These are phyloP conservation scores for Drosophila prosaltans DNA, from an alignment of 1,140 invertebrate species.

Conservation along the genomic window DNA sequence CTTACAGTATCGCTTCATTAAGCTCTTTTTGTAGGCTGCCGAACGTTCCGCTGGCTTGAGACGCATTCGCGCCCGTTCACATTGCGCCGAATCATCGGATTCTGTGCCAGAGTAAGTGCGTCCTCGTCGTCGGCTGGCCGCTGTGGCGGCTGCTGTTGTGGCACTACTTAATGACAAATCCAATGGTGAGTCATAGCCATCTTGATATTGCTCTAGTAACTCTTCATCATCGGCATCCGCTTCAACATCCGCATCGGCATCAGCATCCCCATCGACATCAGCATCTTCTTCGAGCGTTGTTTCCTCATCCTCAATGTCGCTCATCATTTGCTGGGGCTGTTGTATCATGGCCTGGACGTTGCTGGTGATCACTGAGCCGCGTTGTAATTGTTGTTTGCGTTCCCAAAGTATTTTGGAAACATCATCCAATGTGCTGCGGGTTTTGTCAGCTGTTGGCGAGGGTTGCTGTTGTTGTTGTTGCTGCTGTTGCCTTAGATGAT, in stretches of 20 bases:
- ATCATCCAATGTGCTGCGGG: conserved; percentile 69
- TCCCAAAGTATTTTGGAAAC: conserved; percentile 73
- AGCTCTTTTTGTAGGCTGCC: conserved; percentile 94
- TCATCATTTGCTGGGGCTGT: conserved; percentile 52
- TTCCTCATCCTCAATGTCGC: conserved; percentile 73
- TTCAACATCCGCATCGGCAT: conserved; percentile 58
- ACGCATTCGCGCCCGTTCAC: conserved; percentile 69
- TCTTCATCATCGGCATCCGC: conserved; percentile 64
- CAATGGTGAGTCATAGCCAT: conserved; percentile 84
- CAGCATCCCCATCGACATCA: conserved; percentile 40
- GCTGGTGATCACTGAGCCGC: conserved; percentile 72
- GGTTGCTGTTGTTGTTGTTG: conserved; percentile 38
- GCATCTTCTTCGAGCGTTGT: conserved; percentile 56
- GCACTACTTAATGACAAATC: conserved; percentile 85
- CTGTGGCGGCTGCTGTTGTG: conserved; percentile 29
- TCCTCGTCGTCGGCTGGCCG: conserved; percentile 64
- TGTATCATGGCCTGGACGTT: conserved; percentile 23
- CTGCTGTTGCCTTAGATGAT: conserved; percentile 73
- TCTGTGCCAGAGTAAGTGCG: conserved; percentile 88
- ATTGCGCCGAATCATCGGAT: conserved; percentile 88
- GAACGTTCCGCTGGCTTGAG: conserved; percentile 84
- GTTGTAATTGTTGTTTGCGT: conserved; percentile 71
- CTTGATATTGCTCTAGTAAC: conserved; percentile 63
- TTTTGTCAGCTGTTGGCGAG: conserved; percentile 58
- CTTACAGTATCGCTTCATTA: conserved; percentile 96